A percentile compares a stretch with the other conserved stretches of the same genome.
Conservation (phyloP, 2,888 invertebrate species). For the Nemoura dubitans region DNA sequence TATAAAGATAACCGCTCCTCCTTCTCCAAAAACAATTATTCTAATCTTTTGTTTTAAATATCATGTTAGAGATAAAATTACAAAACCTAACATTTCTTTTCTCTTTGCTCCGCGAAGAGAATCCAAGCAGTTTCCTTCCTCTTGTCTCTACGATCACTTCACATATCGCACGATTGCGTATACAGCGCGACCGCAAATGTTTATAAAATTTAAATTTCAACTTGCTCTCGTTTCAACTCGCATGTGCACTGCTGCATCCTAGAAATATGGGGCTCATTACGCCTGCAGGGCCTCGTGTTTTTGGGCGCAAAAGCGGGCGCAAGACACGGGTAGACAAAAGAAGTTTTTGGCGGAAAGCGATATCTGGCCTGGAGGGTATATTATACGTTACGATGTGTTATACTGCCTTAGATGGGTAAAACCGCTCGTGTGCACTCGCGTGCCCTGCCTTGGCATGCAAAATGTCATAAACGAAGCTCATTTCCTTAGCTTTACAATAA, state of each 20-base stretch:
- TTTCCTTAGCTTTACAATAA: neutral
- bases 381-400: neutral
- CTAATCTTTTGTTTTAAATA: constrained; percentile 26
- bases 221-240: neutral
- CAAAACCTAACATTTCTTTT: neutral
- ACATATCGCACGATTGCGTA: constrained; percentile 13
- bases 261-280: constrained; percentile 29
- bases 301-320: neutral
- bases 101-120: constrained; percentile 10
- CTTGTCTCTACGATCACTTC: constrained; percentile 29
- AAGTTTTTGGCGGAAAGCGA: neutral
- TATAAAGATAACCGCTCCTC: neutral
- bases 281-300: neutral
- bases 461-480: neutral
- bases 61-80: neutral
- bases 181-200: neutral
- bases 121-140: constrained; percentile 41
- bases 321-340: neutral
- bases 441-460: neutral
- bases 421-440: neutral
- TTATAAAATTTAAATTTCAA: constrained; percentile 45
- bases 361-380: neutral
- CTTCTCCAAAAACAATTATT: constrained; percentile 24
- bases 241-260: neutral
- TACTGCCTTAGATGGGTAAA: too few relatives aligned